Evolutionary conservation across 2,888 invertebrate species (phyloP), one percentile per base, ranked within the genome.

Genomic region (Ormyrus labotus): DNA sequence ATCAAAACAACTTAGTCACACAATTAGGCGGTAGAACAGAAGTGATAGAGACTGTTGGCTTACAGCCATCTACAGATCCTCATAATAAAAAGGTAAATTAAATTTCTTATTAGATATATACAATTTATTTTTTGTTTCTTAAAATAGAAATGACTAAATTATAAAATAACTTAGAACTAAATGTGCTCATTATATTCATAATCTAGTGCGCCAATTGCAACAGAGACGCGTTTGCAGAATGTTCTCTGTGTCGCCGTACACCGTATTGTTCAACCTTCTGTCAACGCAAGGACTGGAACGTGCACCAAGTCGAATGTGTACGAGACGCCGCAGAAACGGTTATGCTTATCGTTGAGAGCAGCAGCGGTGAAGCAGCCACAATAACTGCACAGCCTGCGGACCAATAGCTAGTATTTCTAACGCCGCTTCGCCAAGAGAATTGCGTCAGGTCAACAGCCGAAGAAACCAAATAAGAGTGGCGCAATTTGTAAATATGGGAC

Each of bases 211-310:
- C 96, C 71, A 97, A 97, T 90, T 97, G 97, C 89, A 96, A 97
- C 90, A 93, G 97, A 81, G 96, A 96, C 89, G 97, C 97, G 9
- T 93, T 95, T 70, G 96, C 96, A 0, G 96, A 97, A 89, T 97
- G 97, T 89, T 97, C 97, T 0, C 91, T 96, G 60, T 97, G 97
- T 87, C 93, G 96, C 71, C 93, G 96, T 82, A 96, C 96, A 11
- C 96, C 96, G 9, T 97, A 97, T 90, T 97, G 97, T 90, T 96
- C 97, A 7, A 96, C 95, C 4, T 97, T 96, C 91, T 97, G 97
- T 91, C 97, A 97, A 91, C 94, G 96, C 84, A 97, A 96, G 90
- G 97, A 97, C 91, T 97, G 97, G 97, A 94, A 94, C 13, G 93
- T 95, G 58, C 97, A 96, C 91, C 96, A 96, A 91, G 95, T 96